These are phyloP conservation scores for Phania funesta DNA, from an alignment of 2,888 invertebrate species.

Conservation along the genomic window DNA sequence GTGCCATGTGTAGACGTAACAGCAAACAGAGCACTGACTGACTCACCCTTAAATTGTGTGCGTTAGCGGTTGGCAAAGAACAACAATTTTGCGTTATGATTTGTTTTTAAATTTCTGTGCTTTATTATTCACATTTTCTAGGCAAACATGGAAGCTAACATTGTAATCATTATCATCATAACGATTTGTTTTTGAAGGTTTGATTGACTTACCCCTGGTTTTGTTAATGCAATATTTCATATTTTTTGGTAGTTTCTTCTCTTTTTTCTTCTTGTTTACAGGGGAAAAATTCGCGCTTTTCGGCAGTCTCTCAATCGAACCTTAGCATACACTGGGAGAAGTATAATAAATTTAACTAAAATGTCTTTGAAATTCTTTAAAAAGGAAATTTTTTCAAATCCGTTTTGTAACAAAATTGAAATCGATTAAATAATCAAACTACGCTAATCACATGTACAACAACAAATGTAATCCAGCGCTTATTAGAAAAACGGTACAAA, in stretches of 20 bases:
- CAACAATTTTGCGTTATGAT: not conserved
- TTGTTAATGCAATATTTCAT: constrained; percentile 1
- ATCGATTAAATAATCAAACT: no score
- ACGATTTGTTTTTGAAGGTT: constrained; percentile 67
- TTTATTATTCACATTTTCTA: not conserved
- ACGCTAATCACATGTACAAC: no score
- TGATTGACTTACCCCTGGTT: constrained; percentile 68
- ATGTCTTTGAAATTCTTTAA: no score
- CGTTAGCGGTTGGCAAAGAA: not conserved
- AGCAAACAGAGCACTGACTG: not conserved
- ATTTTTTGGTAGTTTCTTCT: not conserved
- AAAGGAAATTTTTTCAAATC: no score
- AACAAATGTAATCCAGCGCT: no score
- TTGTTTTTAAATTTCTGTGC: not conserved
- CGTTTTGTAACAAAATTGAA: no score
- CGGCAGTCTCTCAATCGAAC: not conserved
- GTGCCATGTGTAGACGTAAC: constrained; percentile 7
- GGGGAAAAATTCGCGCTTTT: not conserved
- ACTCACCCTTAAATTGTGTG: constrained; percentile 37
- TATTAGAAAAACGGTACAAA: no score
- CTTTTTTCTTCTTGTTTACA: not conserved
- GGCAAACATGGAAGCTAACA: constrained; percentile 31
- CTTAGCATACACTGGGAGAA: no score
- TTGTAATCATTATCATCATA: constrained; percentile 27
- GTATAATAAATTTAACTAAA: no score